These are phyloP conservation scores for Scaptodrosophila latifasciaeformis DNA, from an alignment of 2,888 invertebrate species.

Conservation along the genomic window DNA sequence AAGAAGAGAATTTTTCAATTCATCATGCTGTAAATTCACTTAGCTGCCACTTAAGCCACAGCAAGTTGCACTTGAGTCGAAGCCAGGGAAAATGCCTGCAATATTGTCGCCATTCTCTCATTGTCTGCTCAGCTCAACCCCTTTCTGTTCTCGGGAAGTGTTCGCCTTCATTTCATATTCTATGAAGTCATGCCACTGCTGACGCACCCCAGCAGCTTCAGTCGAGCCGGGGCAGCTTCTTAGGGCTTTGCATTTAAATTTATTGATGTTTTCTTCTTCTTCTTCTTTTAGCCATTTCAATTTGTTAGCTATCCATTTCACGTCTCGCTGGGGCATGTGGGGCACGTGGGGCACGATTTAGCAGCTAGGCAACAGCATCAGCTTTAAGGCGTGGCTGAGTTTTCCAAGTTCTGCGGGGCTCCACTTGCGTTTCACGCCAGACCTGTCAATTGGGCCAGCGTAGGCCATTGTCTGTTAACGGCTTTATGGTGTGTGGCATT, in stretches of 20 bases:
- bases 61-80: too few species aligned
- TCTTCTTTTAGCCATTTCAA: neutral
- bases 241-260: conserved; percentile 6
- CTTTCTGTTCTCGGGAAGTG: neutral
- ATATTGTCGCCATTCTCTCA: too few species aligned
- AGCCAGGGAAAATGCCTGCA: too few species aligned
- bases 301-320: neutral
- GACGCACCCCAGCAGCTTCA: neutral
- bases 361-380: neutral
- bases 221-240: neutral
- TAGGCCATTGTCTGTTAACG: neutral
- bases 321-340: conserved; percentile 1
- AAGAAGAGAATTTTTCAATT: too few species aligned
- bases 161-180: neutral
- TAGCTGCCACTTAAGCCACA: too few species aligned
- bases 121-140: too few species aligned
- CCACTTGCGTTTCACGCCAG: neutral
- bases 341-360: too few species aligned
- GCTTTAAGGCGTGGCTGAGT: conserved; percentile 1
- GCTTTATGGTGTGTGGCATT: neutral
- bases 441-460: neutral
- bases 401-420: neutral
- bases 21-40: conserved; percentile 1
- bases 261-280: neutral
- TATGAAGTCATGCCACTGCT: conserved; percentile 2